phyloP scores from a whole-genome alignment of 2,113 vertebrate genomes.

The Ramphastos sulfuratus region DNA sequence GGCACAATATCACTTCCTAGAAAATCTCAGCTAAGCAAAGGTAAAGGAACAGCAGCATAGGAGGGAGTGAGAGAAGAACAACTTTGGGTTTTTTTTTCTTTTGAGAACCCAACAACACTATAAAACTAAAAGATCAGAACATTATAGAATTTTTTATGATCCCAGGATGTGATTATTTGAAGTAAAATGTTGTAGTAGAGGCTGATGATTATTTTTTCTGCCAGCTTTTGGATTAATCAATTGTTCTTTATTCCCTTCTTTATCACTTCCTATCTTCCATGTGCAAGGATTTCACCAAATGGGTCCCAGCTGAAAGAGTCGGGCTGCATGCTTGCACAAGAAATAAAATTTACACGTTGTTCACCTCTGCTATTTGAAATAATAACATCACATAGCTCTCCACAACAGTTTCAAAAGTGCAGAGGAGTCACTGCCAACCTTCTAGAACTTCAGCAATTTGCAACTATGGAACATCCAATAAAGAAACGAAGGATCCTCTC shows the following conservation, averaged over 20 bases:
- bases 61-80: background rate
- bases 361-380: background rate
- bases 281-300: background rate
- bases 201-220: background rate
- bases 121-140: background rate
- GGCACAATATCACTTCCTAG: background rate
- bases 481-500: background rate
- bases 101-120: background rate
- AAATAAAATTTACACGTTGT: slow-evolving; percentile 13
- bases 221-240: background rate
- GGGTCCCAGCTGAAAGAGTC: background rate
- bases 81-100: background rate
- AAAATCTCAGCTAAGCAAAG: background rate
- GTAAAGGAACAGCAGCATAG: background rate
- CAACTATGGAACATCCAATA: background rate
- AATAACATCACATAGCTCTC: background rate
- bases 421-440: background rate
- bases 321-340: background rate
- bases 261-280: background rate
- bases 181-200: background rate
- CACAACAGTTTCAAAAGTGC: background rate
- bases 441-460: background rate
- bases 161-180: background rate
- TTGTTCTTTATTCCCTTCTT: background rate
- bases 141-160: background rate